A percentile compares a stretch with the other conserved stretches of the same genome.
phyloP scores from a whole-genome alignment of 2,888 invertebrate genomes.

The Camponotus fellah region DNA sequence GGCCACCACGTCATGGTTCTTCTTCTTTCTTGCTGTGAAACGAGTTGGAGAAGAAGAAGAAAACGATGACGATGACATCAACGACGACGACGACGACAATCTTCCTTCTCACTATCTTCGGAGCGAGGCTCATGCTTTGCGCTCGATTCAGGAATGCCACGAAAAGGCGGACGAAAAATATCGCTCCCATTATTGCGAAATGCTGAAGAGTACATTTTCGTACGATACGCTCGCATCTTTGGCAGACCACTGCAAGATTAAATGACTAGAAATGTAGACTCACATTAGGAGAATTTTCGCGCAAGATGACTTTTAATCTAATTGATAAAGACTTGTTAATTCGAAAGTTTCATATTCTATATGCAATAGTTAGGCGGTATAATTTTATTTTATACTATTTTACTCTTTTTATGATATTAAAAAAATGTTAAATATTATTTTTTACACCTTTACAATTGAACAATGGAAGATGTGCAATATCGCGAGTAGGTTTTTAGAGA shows the following conservation, averaged over 20 bases:
- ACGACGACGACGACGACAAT: conserved; percentile 59
- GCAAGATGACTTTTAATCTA: conserved; percentile 16
- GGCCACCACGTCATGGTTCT: conserved; percentile 69
- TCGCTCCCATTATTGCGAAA: conserved; percentile 50
- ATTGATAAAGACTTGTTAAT: not conserved
- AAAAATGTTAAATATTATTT: not conserved
- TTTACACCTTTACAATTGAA: not conserved
- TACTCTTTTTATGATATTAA: too few species aligned
- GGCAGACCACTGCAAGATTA: conserved; percentile 79
- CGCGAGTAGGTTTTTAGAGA: not conserved
- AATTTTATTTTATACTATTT: not conserved
- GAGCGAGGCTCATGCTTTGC: conserved; percentile 80
- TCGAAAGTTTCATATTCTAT: not conserved
- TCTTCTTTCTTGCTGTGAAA: conserved; percentile 71
- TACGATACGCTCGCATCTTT: conserved; percentile 79
- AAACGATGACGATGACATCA: conserved; percentile 55
- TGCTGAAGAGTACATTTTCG: conserved; percentile 76
- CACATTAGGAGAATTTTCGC: not conserved
- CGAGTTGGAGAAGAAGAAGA: conserved; percentile 44
- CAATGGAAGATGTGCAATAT: not conserved
- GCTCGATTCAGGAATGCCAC: conserved; percentile 51
- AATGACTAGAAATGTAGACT: conserved; percentile 77
- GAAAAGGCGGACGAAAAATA: conserved; percentile 38
- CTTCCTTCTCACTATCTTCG: conserved; percentile 75
- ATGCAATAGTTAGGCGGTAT: not conserved